Evolutionary conservation across 2,888 invertebrate species (phyloP), one percentile per base, ranked within the genome.

Genomic region (Cybosia mesomella): DNA sequence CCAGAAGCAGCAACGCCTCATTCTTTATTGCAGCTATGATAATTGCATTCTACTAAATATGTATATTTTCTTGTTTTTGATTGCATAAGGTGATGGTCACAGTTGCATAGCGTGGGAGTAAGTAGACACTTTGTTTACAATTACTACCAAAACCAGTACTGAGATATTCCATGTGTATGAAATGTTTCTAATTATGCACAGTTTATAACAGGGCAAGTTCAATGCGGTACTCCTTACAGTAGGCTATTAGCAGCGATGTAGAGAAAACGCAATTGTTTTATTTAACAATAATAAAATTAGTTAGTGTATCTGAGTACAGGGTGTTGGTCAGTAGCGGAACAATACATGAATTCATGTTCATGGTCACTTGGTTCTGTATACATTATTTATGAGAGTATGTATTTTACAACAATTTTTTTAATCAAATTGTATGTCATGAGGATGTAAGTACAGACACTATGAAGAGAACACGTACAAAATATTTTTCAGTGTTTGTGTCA

Each of bases 81-180:
- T 87, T 72, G 76, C 76, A 79, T 80, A 78, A 67, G 72, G 73
- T 77, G 87, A 88, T 87, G 80, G 89, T 87, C 86, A 88, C 86
- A 86, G 81, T 88, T 85, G 83, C 84, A 66, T 87, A 75, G 83
- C 89, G 89, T 89, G 89, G 83, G 87, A 87, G 76, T 78, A 68
- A 60, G 77, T 76, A 65, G 59, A 71, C 71, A 77, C 84, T 76
- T 83, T 85, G 84, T 85, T 84, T 79, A 76, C 74, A 76, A 77
- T 78, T 81, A 71, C 76, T 78, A 75, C 70, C 62, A 71, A 62
- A 68, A 62, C 34, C 18, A 13, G n/a, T 68, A 76, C 66, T 24
- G 58, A 34, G 59, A 69, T 11, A 4, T 15, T 61, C 4, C 39
- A 53, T 15, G 3, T 0, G 0, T 4, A 0, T 22, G 49, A 3